A percentile compares a stretch with the other conserved stretches of the same genome.
phyloP scores from a whole-genome alignment of 2,888 invertebrate species.

The Carpatolechia fugitivella region DNA sequence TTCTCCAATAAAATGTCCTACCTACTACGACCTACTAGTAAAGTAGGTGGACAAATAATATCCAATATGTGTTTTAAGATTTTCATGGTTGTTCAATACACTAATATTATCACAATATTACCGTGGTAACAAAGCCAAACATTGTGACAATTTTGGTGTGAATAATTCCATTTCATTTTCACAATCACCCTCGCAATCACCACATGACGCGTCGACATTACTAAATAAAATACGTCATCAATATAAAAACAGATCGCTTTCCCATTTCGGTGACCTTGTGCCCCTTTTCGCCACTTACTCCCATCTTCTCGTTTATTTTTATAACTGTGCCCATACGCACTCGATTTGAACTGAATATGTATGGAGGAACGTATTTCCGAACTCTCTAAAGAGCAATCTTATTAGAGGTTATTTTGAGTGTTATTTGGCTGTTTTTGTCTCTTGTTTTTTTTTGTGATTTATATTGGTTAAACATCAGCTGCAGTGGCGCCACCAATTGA shows the following conservation, averaged over 20 bases:
- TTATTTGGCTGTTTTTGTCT: not conserved
- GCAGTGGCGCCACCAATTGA: too few relatives aligned
- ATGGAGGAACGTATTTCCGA: not conserved
- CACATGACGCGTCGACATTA: not conserved
- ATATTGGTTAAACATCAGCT: too few relatives aligned
- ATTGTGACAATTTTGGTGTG: too few relatives aligned
- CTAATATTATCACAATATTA: too few relatives aligned
- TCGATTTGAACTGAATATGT: not conserved
- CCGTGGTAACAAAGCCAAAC: too few relatives aligned
- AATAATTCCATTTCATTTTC: too few relatives aligned
- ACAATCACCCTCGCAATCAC: not conserved
- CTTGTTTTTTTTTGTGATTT: too few relatives aligned
- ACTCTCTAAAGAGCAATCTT: not conserved
- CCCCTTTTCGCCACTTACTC: not conserved
- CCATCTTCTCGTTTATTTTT: constrained; percentile 11
- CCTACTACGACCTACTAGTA: too few relatives aligned
- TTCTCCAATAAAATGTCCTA: too few relatives aligned
- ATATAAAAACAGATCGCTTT: constrained; percentile 10
- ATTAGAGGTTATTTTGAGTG: not conserved
- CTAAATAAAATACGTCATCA: not conserved
- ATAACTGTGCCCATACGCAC: constrained; percentile 2
- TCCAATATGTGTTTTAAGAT: too few relatives aligned
- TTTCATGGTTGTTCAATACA: too few relatives aligned
- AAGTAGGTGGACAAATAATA: too few relatives aligned
- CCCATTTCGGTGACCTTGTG: constrained; percentile 19